A percentile compares a stretch with the other conserved stretches of the same genome.
These are phyloP conservation scores for Aplysina aerophoba DNA, from an alignment of 37 sponge, comb jelly and placozoan genomes.

Conservation along the genomic window DNA sequence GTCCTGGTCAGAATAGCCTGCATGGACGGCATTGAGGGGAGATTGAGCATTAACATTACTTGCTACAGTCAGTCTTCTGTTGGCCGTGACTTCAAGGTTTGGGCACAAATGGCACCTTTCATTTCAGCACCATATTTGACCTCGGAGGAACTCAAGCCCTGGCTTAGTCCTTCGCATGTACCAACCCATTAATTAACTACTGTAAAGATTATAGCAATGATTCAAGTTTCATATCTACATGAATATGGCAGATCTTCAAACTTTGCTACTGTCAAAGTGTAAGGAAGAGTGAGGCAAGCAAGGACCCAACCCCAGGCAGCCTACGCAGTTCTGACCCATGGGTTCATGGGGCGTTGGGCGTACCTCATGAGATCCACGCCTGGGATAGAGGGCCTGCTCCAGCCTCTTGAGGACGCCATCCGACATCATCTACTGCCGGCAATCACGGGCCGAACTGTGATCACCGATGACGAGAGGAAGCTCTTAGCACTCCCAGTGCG, in stretches of 20 bases:
- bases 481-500: conserved; percentile 18
- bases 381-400: conserved; percentile 16
- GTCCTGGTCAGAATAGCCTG: conserved; percentile 41
- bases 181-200: too few relatives aligned
- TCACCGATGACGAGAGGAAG: conserved; percentile 15
- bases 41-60: conserved; percentile 27
- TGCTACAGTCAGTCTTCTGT: conserved; percentile 51
- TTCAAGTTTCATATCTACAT: too few relatives aligned
- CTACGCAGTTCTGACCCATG: conserved; percentile 20
- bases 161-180: too few relatives aligned
- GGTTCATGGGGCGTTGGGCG: conserved; percentile 16
- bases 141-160: too few relatives aligned
- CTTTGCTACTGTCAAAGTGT: too few relatives aligned
- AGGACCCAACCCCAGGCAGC: conserved; percentile 25
- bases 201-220: too few relatives aligned
- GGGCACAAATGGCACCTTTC: conserved; percentile 39
- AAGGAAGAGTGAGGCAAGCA: too few relatives aligned
- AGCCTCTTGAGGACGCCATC: conserved; percentile 8
- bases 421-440: conserved; percentile 16
- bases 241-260: too few relatives aligned
- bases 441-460: conserved; percentile 19
- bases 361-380: neutral
- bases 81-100: conserved; percentile 54
- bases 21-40: conserved; percentile 26
- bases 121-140: too few relatives aligned